phyloP scores from a whole-genome alignment of 2,113 vertebrate genomes.

The Phaetusa simplex region DNA sequence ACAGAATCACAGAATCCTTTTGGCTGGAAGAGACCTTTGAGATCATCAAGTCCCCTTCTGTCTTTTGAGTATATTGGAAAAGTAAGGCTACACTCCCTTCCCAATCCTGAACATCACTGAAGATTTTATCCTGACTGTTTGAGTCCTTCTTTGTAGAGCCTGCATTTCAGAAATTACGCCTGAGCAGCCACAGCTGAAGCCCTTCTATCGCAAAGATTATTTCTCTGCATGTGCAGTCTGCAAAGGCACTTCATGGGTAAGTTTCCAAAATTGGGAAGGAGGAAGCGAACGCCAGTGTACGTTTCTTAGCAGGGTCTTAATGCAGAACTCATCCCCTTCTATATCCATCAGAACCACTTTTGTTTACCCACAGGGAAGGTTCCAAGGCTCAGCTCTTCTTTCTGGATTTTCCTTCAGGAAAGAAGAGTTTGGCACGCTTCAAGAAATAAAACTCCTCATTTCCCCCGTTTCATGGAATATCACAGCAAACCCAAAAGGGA shows the following conservation, averaged over 20 bases:
- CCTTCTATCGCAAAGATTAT: not conserved
- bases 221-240: not conserved
- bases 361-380: not conserved
- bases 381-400: not conserved
- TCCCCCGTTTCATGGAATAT: not conserved
- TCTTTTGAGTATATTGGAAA: not conserved
- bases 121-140: not conserved
- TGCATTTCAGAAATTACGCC: not conserved
- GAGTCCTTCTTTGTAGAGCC: not conserved
- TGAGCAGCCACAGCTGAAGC: not conserved
- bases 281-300: rapidly evolving
- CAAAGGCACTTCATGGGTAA: not conserved
- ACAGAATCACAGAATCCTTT: not conserved
- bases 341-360: not conserved
- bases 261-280: not conserved
- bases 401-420: not conserved
- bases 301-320: not conserved
- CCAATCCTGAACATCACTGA: not conserved
- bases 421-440: not conserved
- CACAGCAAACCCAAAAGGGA: not conserved
- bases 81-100: not conserved
- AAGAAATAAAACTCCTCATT: not conserved
- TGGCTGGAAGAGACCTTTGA: not conserved
- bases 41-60: not conserved
- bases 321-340: not conserved